Conservation (phyloP, 2,888 invertebrate species). For the Norana najaformis region DNA sequence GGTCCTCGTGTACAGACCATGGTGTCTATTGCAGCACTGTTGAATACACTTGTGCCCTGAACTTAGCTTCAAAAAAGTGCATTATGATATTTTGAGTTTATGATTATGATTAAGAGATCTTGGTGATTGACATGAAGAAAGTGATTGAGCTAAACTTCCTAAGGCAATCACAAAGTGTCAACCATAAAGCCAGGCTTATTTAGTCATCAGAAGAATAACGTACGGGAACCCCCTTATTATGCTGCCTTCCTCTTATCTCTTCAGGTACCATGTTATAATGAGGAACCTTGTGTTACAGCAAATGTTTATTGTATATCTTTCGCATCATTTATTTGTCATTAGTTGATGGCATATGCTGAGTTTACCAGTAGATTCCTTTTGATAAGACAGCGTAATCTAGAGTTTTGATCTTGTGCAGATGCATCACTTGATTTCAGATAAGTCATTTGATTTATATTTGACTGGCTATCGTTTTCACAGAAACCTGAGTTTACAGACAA, state of each 20-base stretch:
- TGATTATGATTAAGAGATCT: no score
- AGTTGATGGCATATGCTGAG: background rate
- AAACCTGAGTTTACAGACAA: slow-evolving; percentile 59
- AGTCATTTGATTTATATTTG: background rate
- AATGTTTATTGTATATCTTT: background rate
- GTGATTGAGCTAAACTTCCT: no score
- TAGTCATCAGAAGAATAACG: background rate
- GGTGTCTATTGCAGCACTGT: no score
- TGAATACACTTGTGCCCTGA: no score
- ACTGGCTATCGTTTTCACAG: slow-evolving; percentile 32
- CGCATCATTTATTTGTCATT: background rate
- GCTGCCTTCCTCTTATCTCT: background rate
- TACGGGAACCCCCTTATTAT: no score
- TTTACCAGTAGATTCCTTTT: background rate
- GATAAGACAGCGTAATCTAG: background rate
- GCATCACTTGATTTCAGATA: no score
- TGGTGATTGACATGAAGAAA: no score
- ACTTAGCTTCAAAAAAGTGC: no score
- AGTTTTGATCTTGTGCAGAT: background rate
- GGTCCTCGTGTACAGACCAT: no score
- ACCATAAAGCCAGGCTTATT: background rate
- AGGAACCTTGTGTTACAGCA: background rate
- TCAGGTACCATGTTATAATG: background rate
- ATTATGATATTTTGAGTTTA: no score
- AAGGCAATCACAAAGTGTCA: no score